These are phyloP conservation scores for Paramuricea clavata DNA, from an alignment of 92 coral and sea anemone species.

Conservation along the genomic window DNA sequence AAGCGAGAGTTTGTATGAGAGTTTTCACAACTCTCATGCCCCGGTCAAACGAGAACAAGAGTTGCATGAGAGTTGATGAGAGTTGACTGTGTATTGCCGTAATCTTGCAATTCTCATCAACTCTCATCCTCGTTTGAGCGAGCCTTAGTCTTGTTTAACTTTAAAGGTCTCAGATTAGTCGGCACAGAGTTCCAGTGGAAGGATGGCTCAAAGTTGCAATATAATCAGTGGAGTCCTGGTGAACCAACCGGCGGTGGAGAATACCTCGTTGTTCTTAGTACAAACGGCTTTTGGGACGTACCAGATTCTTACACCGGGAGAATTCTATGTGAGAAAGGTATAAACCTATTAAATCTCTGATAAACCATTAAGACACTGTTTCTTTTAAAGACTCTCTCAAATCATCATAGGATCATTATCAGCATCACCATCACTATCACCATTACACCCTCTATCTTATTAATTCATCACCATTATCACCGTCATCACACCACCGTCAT, in stretches of 20 bases:
- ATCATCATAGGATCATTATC: background rate
- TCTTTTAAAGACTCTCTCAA: background rate
- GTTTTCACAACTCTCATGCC: no score
- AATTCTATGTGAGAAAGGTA: background rate
- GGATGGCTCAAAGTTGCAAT: conserved; percentile 46
- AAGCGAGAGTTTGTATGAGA: no score
- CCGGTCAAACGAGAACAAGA: no score
- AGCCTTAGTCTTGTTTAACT: background rate
- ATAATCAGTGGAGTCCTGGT: conserved; percentile 1
- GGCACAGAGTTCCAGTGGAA: conserved; percentile 21
- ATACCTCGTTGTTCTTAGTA: background rate
- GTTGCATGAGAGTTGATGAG: no score
- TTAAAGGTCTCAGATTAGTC: conserved; percentile 1
- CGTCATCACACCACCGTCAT: no score
- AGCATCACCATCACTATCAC: background rate
- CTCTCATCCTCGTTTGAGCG: no score
- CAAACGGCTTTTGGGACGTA: background rate
- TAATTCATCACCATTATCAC: no score
- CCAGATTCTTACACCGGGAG: background rate
- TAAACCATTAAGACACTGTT: no score
- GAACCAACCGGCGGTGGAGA: conserved; percentile 5
- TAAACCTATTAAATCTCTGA: background rate
- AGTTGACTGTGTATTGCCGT: no score
- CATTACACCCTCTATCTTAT: no score
- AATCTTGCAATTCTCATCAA: no score